Base-by-base conservation (phyloP, 2,888 invertebrate species). In the Diplazon laetatorius region DNA sequence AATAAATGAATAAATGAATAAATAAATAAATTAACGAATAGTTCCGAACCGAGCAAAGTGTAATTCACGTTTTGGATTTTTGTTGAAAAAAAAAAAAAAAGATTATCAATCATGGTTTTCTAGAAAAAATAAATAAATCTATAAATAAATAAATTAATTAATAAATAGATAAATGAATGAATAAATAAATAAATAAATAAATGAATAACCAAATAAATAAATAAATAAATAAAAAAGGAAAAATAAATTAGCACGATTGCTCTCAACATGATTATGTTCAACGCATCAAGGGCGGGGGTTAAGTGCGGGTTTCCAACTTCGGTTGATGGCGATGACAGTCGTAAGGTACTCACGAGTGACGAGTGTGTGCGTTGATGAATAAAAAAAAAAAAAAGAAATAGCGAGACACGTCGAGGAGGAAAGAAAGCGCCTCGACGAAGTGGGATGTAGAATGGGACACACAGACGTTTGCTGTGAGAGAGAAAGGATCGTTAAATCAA, bases 401-500 rank as follows among this genome's bases (percentile, higher is more conserved):
- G 12, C 20, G 60, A 18, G 42, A 30, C 66, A 76, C 78, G 59
- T 76, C 78, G 65, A 44, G 55, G 63, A 44, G 30, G 42, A 42
- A 22, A 60, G 42, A 44, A 1, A 30, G 30, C n/a, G n/a, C n/a
- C n/a, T n/a, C n/a, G 6, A 60, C 35, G 10, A 35, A 50, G 20
- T 0, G 12, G 14, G 60, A 18, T 44, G 35, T 60, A 76, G 76
- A 55, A 74, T 76, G 65, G 30, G 55, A 63, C 22, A 25, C 35
- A 2, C 9, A 63, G 10, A 14, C 25, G n/a, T n/a, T n/a, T 22
- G 42, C 16, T 65, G 30, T 76, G 52, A 69, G 42, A 76, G 79
- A 82, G 82, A 85, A 82, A 82, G 80, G 85, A 85, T 84, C 84
- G 82, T 86, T 86, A 86, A 86, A 85, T 86, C 86, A 86, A 78